phyloP scores from a whole-genome alignment of 2,113 vertebrate genomes.

The Crotalus horridus region DNA sequence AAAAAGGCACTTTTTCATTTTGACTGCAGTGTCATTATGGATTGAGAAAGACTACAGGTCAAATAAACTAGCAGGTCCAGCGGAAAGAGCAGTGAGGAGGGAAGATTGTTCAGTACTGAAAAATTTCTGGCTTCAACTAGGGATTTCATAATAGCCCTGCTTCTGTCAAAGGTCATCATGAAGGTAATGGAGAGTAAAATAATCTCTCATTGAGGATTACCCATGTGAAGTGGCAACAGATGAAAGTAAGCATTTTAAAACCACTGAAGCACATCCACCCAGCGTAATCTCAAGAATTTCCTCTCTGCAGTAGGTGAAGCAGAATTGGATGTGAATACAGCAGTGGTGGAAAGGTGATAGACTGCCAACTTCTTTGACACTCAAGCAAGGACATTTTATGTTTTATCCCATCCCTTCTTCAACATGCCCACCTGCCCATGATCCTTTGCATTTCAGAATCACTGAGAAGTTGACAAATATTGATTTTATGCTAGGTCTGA shows the following conservation, averaged over 20 bases:
- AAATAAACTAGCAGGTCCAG: slow-evolving; percentile 50
- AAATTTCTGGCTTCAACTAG: slow-evolving; percentile 56
- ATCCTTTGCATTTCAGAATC: slow-evolving; percentile 21
- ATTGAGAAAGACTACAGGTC: slow-evolving; percentile 44
- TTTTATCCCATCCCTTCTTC: not conserved
- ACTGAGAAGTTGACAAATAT: not conserved
- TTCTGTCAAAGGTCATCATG: slow-evolving; percentile 63
- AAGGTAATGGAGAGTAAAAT: slow-evolving; percentile 71
- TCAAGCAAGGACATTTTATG: slow-evolving; percentile 34
- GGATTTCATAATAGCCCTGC: slow-evolving; percentile 56
- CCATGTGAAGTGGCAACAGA: slow-evolving; percentile 60
- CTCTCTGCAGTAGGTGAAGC: slow-evolving; percentile 11
- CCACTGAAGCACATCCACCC: slow-evolving; percentile 41
- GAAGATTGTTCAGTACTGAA: slow-evolving; percentile 45
- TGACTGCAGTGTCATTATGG: slow-evolving; percentile 47
- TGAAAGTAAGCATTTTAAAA: slow-evolving; percentile 57
- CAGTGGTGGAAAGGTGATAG: slow-evolving; percentile 23
- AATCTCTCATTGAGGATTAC: slow-evolving; percentile 54
- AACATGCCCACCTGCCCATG: not conserved
- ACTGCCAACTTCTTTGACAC: slow-evolving; percentile 31
- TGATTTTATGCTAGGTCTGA: not conserved
- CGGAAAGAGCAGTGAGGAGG: slow-evolving; percentile 20
- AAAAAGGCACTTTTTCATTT: slow-evolving; percentile 49
- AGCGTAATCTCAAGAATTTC: slow-evolving; percentile 48
- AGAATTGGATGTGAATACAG: slow-evolving; percentile 31